Conservation (phyloP, 2,113 vertebrate genomes). For the Sorex araneus region DNA sequence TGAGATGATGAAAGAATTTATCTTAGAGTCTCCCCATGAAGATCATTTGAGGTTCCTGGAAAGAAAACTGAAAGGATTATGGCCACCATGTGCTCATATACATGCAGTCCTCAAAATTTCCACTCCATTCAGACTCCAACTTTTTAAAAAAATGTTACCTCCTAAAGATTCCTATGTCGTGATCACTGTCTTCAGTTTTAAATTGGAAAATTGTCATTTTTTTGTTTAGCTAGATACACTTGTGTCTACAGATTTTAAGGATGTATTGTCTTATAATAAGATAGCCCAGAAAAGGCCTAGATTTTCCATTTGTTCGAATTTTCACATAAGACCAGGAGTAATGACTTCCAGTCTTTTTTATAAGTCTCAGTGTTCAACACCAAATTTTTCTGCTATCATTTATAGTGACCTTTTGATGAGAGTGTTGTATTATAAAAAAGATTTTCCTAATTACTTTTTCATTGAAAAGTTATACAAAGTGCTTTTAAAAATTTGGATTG, state of each 20-base stretch:
- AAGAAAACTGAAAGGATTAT: background rate
- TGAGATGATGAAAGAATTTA: background rate
- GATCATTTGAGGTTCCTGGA: background rate
- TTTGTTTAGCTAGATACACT: background rate
- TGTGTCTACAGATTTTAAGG: background rate
- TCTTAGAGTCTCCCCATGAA: background rate
- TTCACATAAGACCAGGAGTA: background rate
- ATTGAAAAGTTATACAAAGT: background rate
- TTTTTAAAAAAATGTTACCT: background rate
- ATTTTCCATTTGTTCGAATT: background rate
- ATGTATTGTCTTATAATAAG: background rate
- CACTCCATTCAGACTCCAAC: background rate
- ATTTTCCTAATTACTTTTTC: background rate
- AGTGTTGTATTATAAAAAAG: background rate
- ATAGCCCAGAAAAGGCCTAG: background rate
- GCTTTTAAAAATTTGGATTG: background rate
- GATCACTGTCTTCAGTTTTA: background rate
- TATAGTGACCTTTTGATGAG: background rate
- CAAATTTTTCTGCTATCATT: background rate
- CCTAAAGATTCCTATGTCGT: background rate
- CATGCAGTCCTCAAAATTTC: background rate
- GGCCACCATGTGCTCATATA: background rate
- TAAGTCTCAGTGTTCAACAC: background rate
- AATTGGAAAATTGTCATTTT: background rate
- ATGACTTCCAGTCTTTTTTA: background rate